phyloP scores from a whole-genome alignment of 1,140 invertebrate species.

The Heterodera schachtii region DNA sequence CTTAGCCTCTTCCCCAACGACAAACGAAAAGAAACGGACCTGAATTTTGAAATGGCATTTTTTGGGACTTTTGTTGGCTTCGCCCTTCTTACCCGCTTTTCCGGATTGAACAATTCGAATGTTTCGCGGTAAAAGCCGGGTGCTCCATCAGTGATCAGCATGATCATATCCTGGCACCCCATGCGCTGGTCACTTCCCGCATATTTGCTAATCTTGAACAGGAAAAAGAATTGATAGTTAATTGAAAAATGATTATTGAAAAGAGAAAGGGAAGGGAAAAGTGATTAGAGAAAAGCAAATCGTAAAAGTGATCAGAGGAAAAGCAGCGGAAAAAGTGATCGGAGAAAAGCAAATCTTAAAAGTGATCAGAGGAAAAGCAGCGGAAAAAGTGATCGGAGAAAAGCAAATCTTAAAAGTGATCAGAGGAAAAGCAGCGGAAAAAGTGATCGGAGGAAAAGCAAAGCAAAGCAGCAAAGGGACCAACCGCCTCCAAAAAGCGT shows the following conservation, averaged over 20 bases:
- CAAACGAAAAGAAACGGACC: constrained; percentile 93
- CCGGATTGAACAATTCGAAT: constrained; percentile 84
- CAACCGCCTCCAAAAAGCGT: constrained; percentile 53
- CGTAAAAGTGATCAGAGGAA: neutral
- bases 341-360: constrained; percentile 11
- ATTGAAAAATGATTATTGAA: neutral
- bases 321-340: neutral
- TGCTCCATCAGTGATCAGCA: constrained; percentile 92
- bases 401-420: constrained; percentile 8
- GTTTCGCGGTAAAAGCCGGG: constrained; percentile 88
- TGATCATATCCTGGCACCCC: constrained; percentile 81
- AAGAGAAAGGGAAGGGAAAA: neutral
- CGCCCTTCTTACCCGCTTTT: constrained; percentile 55
- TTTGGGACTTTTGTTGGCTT: constrained; percentile 2
- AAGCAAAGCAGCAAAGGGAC: constrained; percentile 28
- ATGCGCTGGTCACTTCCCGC: constrained; percentile 49
- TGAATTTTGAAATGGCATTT: constrained; percentile 67
- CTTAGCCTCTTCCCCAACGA: constrained; percentile 90
- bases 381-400: neutral
- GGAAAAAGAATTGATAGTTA: neutral
- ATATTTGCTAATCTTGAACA: constrained; percentile 56
- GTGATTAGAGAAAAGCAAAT: neutral
- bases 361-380: neutral
- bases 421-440: constrained; percentile 8
- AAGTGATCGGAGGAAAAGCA: neutral